These are phyloP conservation scores for Rallus limicola DNA, from an alignment of 2,113 vertebrate genomes.

Conservation along the genomic window DNA sequence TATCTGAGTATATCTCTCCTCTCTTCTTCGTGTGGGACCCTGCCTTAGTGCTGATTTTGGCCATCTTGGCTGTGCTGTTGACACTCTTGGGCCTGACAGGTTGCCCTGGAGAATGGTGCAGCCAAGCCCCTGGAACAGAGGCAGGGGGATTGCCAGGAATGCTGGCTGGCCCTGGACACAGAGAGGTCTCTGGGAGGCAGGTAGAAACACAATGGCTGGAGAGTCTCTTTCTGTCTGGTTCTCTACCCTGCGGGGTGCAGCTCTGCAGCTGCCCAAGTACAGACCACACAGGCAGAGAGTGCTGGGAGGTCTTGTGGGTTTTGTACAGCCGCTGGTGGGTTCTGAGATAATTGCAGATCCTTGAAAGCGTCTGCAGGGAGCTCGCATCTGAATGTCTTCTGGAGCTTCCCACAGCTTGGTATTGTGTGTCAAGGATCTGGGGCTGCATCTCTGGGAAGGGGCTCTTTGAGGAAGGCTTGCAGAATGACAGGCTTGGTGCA, in stretches of 20 bases:
- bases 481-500: not conserved
- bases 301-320: constrained; percentile 35
- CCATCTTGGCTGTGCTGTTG: not conserved
- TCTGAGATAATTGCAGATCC: not conserved
- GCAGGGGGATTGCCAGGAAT: too few species aligned
- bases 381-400: not conserved
- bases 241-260: not conserved
- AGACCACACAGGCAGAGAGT: not conserved
- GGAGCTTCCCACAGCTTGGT: not conserved
- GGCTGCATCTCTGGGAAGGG: not conserved
- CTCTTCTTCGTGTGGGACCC: too few species aligned
- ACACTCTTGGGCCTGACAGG: too few species aligned
- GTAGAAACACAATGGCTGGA: not conserved
- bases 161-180: not conserved
- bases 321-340: not conserved
- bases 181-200: not conserved
- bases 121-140: not conserved
- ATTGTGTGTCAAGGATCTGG: not conserved
- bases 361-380: not conserved
- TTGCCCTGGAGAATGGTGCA: not conserved
- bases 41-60: not conserved
- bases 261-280: not conserved
- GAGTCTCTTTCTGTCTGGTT: not conserved
- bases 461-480: not conserved
- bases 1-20: not conserved